A percentile compares a stretch with the other conserved stretches of the same genome.
phyloP scores from a whole-genome alignment of 2,797 vertebrate genomes.

The Hydrocynus forskahlii region DNA sequence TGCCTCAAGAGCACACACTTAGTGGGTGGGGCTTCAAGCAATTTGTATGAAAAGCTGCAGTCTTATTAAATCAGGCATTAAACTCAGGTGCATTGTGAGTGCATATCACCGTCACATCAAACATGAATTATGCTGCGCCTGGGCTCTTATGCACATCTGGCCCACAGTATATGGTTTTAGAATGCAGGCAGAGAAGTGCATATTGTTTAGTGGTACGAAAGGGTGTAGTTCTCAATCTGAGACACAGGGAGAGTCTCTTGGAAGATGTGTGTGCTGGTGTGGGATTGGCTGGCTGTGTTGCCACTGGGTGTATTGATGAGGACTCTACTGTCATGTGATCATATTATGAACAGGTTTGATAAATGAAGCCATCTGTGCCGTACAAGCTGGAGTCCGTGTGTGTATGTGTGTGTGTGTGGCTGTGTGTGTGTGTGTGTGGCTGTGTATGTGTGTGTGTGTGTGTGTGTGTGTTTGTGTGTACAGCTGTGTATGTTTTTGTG shows the following conservation, averaged over 20 bases:
- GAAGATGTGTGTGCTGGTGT: background rate
- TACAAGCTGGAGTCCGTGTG: constrained; percentile 27
- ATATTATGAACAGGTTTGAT: constrained; percentile 40
- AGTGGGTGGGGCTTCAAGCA: no score
- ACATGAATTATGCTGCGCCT: no score
- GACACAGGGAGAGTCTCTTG: background rate
- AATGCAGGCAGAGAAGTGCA: background rate
- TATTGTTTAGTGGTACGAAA: background rate
- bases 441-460: constrained; percentile 18
- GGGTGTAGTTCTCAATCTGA: background rate
- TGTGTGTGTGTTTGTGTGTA: background rate
- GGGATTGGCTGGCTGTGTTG: constrained; percentile 31
- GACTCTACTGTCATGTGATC: constrained; percentile 41
- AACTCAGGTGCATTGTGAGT: no score
- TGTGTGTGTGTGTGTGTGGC: constrained; percentile 12
- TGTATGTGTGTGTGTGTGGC: background rate
- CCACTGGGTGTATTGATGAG: constrained; percentile 37
- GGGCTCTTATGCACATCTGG: no score
- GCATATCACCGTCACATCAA: no score
- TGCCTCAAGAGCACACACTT: no score
- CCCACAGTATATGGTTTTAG: background rate
- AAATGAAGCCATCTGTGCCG: constrained; percentile 47
- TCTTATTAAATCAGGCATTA: no score
- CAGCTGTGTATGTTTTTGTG: constrained; percentile 2
- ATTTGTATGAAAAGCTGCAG: no score